A percentile compares a stretch with the other conserved stretches of the same genome.
These are phyloP conservation scores for Noturus placidus DNA, from an alignment of 2,113 vertebrate species.

Conservation along the genomic window DNA sequence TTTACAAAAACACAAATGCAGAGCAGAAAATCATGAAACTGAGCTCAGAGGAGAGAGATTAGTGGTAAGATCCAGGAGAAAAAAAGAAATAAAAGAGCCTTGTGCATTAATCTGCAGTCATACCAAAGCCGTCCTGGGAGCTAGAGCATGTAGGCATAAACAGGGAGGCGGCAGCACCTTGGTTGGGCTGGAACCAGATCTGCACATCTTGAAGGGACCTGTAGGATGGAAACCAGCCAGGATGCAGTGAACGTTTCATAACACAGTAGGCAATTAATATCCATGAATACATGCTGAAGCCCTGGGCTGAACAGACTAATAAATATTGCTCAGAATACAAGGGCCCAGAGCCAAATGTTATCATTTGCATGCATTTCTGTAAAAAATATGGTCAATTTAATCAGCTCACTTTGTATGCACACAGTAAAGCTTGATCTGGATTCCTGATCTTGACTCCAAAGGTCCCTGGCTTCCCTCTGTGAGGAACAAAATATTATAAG, in stretches of 20 bases:
- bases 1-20: not conserved
- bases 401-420: constrained; percentile 94
- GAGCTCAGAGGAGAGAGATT: constrained; percentile 13
- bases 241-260: constrained; percentile 14
- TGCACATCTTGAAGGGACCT: constrained; percentile 95
- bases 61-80: not conserved
- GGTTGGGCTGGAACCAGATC: constrained; percentile 93
- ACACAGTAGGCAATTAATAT: constrained; percentile 24
- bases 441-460: constrained; percentile 85
- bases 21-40: constrained; percentile 1
- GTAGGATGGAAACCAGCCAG: constrained; percentile 34
- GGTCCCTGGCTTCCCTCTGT: constrained; percentile 85
- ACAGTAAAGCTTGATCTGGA: constrained; percentile 96
- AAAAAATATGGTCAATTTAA: not conserved
- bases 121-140: constrained; percentile 85
- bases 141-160: constrained; percentile 76
- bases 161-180: constrained; percentile 68
- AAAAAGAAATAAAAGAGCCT: constrained; percentile 9
- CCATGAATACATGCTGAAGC: constrained; percentile 15
- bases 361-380: not conserved
- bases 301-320: not conserved
- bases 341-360: not conserved
- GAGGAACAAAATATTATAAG: constrained; percentile 19
- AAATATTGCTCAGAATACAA: not conserved
- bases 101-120: constrained; percentile 51